phyloP scores from a whole-genome alignment of 2,888 invertebrate genomes.

The Trisateles emortualis region DNA sequence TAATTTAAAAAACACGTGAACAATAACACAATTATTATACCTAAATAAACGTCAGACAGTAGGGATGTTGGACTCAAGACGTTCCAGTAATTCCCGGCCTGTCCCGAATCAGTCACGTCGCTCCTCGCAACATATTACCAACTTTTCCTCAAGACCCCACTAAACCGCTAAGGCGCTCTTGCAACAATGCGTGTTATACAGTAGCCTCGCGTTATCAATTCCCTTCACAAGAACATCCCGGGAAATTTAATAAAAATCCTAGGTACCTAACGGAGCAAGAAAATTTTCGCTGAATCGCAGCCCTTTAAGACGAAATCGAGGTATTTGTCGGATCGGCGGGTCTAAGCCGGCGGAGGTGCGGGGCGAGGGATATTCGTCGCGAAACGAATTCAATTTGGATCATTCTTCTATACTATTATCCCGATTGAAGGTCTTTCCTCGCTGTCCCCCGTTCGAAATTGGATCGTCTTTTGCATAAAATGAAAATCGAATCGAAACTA shows the following conservation, averaged over 20 bases:
- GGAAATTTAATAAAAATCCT: slow-evolving; percentile 78
- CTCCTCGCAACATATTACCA: slow-evolving; percentile 7
- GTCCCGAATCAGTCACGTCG: slow-evolving; percentile 13
- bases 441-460: slow-evolving; percentile 68
- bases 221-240: slow-evolving; percentile 45
- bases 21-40: background rate
- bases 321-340: slow-evolving; percentile 63
- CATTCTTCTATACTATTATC: slow-evolving; percentile 82
- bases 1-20: background rate
- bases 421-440: slow-evolving; percentile 71
- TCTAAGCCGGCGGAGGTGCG: slow-evolving; percentile 52
- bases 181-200: slow-evolving; percentile 33
- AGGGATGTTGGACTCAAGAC: slow-evolving; percentile 5
- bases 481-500: slow-evolving; percentile 81
- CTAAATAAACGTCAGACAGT: slow-evolving; percentile 17
- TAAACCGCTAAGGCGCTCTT: slow-evolving; percentile 16
- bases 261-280: slow-evolving; percentile 68
- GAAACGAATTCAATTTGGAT: slow-evolving; percentile 83
- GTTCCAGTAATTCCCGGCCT: slow-evolving; percentile 13
- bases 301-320: slow-evolving; percentile 66
- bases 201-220: slow-evolving; percentile 36
- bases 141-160: slow-evolving; percentile 16
- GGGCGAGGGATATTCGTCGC: slow-evolving; percentile 52
- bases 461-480: slow-evolving; percentile 85
- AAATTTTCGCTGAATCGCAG: slow-evolving; percentile 74